Evolutionary conservation across 92 coral and sea anemone genomes (phyloP).

Genomic region (Actinostola sp.): DNA sequence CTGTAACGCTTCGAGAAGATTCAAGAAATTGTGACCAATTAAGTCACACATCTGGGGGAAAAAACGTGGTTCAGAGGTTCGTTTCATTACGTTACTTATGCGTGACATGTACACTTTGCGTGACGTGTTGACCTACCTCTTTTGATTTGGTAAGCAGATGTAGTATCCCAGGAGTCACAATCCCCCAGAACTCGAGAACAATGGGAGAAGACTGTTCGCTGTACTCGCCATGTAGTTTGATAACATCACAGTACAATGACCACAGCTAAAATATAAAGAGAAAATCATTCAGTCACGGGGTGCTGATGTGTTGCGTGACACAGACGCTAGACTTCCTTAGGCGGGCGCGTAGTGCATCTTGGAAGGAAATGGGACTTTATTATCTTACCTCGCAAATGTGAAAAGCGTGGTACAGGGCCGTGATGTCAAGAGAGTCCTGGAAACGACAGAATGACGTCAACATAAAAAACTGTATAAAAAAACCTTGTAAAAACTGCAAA

Average conservation of each 20-base stretch:
- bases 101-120: background rate
- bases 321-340: too few relatives aligned
- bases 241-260: slow-evolving; percentile 96
- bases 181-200: slow-evolving; percentile 98
- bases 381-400: slow-evolving; percentile 87
- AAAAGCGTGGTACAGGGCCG: slow-evolving; percentile 94
- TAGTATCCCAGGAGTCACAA: slow-evolving; percentile 91
- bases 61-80: background rate
- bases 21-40: slow-evolving; percentile 87
- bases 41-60: slow-evolving; percentile 64
- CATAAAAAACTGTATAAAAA: too few relatives aligned
- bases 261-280: slow-evolving; percentile 59
- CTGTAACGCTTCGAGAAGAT: slow-evolving; percentile 86
- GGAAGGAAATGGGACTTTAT: too few relatives aligned
- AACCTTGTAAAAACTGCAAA: too few relatives aligned
- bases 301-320: too few relatives aligned
- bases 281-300: too few relatives aligned
- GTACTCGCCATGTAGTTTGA: slow-evolving; percentile 83
- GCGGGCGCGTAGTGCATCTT: too few relatives aligned
- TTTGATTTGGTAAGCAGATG: slow-evolving; percentile 90
- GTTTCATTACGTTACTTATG: background rate
- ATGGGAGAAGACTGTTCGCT: slow-evolving; percentile 74
- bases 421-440: slow-evolving; percentile 83
- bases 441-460: too few relatives aligned
- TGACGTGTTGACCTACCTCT: slow-evolving; percentile 78